Percentiles rank a stretch among this genome's conserved stretches.
Conservation (phyloP, 64 coral and sea anemone species). For the Trachythela sp. region DNA sequence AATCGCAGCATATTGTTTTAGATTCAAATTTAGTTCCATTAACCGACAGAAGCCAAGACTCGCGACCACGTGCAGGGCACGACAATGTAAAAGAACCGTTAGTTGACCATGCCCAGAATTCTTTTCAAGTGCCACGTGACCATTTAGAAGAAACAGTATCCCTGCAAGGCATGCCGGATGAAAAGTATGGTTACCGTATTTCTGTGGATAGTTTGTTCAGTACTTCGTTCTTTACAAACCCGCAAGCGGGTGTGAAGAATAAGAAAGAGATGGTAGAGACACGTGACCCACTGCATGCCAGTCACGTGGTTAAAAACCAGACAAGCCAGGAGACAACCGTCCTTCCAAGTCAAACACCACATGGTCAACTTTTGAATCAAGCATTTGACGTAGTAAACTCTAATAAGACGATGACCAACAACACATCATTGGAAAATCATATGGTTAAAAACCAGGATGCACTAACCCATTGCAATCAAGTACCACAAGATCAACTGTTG, state of each 20-base stretch:
- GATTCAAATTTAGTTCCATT: not conserved
- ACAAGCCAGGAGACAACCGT: not conserved
- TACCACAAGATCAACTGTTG: no score
- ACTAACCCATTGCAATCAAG: no score
- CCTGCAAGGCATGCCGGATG: not conserved
- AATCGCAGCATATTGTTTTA: not conserved
- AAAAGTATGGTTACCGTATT: constrained; percentile 7
- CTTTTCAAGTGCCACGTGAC: not conserved
- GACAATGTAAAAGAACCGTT: not conserved
- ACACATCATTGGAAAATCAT: not conserved
- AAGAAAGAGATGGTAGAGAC: not conserved
- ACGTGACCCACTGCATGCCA: not conserved
- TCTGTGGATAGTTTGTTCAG: constrained; percentile 8
- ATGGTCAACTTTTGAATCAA: not conserved
- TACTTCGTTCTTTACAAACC: not conserved
- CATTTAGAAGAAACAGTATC: not conserved
- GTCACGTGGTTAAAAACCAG: not conserved
- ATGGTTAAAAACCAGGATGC: no score
- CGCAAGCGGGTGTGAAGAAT: not conserved
- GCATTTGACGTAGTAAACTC: not conserved
- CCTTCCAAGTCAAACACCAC: not conserved
- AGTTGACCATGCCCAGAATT: not conserved
- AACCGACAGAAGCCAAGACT: not conserved
- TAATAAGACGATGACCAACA: not conserved
- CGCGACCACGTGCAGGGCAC: not conserved